Evolutionary conservation across 2,888 invertebrate genomes (phyloP), one percentile per base, ranked within the genome.

Genomic region (Margaritifera margaritifera): DNA sequence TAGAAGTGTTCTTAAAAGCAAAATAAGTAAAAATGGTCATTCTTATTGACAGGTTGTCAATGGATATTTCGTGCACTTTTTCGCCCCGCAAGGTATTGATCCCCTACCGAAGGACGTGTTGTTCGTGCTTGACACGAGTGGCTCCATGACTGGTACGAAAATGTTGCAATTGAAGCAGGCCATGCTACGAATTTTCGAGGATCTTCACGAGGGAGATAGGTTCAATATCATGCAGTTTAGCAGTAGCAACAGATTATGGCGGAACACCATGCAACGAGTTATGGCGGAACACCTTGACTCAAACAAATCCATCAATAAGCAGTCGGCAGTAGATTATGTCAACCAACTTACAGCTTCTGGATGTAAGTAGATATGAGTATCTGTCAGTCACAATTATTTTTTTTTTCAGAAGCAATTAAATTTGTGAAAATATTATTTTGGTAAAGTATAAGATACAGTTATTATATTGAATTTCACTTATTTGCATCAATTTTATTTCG

Each of bases 11-110:
- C 6, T 31, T 31, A 31, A 31, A 27, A 31, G 31, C 0, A 31
- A 31, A 31, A 2, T 31, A 31, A 31, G 1, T 31, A 31, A 31
- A 6, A 1, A 31, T 31, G 6, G 31, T 31, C 8, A 31, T 31
- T 31, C 31, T 64, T 55, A 42, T 24, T 62, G 66, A 20, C 69
- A 88, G 85, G 85, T 90, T 8, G 86, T 89, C 60, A 90, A 91
- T 73, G 94, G 94, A 0, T 94, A 94, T 88, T 95, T 94, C 88
- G 94, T 94, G 0, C 94, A 94, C 84, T 94, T 94, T 90, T 93
- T 94, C 87, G 93, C 94, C 4, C 94, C 94, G 0, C 87, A 90
- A 4, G 91, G 92, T 31, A 64, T 78, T 24, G 42, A 77, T 4
- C 75, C 80, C 20, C 60, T 86, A 8, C 76, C 80, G 8, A 94